phyloP scores from a whole-genome alignment of 1,140 invertebrate genomes.

The Eumeta japonica region DNA sequence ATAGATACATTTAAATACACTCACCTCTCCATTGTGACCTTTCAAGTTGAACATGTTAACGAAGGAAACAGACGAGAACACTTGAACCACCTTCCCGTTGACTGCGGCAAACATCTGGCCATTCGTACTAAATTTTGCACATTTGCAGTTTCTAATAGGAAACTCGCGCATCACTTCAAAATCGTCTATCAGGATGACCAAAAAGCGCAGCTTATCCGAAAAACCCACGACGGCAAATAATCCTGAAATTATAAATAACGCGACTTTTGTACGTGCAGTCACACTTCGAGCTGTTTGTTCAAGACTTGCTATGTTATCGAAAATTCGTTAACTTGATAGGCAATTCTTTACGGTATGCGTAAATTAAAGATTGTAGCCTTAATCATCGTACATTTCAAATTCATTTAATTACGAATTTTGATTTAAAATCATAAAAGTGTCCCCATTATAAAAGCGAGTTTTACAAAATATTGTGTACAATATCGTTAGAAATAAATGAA shows the following conservation, averaged over 20 bases:
- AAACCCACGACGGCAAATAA: constrained; percentile 88
- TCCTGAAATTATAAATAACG: constrained; percentile 53
- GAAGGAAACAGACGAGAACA: constrained; percentile 76
- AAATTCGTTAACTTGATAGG: no score
- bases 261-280: no score
- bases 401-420: no score
- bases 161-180: constrained; percentile 77
- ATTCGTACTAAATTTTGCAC: constrained; percentile 72
- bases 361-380: no score
- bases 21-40: constrained; percentile 74
- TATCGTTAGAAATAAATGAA: no score
- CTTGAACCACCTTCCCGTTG: constrained; percentile 74
- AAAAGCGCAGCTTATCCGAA: constrained; percentile 81
- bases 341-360: no score
- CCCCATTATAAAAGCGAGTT: no score
- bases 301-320: no score
- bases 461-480: no score
- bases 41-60: constrained; percentile 70
- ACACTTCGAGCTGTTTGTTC: no score
- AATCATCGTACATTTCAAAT: no score
- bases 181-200: constrained; percentile 85
- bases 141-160: constrained; percentile 68
- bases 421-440: no score
- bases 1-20: constrained; percentile 9
- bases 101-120: constrained; percentile 83